phyloP scores from a whole-genome alignment of 2,113 vertebrate genomes.

The Rattus rattus region DNA sequence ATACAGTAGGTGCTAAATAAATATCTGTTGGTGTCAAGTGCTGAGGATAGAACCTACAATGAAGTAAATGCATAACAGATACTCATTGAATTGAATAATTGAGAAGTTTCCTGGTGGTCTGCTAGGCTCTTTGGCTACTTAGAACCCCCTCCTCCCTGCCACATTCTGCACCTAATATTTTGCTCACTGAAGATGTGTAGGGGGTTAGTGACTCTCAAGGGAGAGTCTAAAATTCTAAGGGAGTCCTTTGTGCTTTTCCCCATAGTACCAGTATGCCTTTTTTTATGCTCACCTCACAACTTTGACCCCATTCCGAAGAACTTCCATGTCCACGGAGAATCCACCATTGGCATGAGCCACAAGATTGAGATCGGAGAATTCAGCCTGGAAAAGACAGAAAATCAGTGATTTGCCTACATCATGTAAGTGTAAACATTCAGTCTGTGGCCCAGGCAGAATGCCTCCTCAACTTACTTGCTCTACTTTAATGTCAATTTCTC shows the following conservation, averaged over 20 bases:
- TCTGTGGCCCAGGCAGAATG: neutral
- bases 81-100: conserved; percentile 30
- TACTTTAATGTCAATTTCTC: conserved; percentile 94
- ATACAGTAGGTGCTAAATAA: conserved; percentile 32
- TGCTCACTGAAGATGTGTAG: conserved; percentile 8
- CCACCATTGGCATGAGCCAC: conserved; percentile 91
- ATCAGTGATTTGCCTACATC: neutral
- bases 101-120: conserved; percentile 46
- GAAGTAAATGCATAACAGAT: conserved; percentile 41
- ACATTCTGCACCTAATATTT: conserved; percentile 15
- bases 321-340: conserved; percentile 92
- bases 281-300: conserved; percentile 89
- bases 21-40: conserved; percentile 41
- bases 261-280: neutral
- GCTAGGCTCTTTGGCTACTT: conserved; percentile 32
- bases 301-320: conserved; percentile 91
- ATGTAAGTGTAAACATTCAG: neutral
- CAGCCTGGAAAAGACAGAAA: conserved; percentile 86
- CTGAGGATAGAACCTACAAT: conserved; percentile 4
- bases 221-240: neutral
- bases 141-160: neutral
- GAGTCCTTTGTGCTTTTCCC: neutral
- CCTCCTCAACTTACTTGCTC: conserved; percentile 89
- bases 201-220: neutral
- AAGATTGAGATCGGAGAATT: conserved; percentile 93